Evolutionary conservation across 2,113 vertebrate species (phyloP).

Genomic region (Paramormyrops kingsleyae): DNA sequence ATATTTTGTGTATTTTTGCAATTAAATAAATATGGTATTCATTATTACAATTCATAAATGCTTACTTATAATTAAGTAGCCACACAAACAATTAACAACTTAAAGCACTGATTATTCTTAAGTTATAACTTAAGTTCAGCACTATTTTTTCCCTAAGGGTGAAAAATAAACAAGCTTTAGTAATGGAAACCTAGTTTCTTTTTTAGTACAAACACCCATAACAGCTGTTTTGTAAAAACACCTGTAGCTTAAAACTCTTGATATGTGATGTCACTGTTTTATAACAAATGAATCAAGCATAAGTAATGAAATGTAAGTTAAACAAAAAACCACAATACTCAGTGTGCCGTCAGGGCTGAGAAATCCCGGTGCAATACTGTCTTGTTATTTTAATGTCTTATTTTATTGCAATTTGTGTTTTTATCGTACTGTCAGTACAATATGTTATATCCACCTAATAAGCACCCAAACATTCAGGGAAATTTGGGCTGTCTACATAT

Average conservation of each 20-base stretch:
- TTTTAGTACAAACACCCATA: background rate
- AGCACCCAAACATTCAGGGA: conserved; percentile 7
- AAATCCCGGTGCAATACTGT: background rate
- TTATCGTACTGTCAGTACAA: background rate
- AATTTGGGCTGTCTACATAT: conserved; percentile 7
- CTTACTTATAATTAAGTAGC: background rate
- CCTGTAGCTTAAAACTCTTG: background rate
- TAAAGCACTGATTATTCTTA: background rate
- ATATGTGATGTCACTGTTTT: background rate
- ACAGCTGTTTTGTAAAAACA: background rate
- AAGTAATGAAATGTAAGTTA: background rate
- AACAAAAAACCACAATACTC: background rate
- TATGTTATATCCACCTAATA: background rate
- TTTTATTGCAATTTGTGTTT: conserved; percentile 10
- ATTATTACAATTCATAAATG: background rate
- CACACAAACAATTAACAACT: background rate
- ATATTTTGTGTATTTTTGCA: conserved; percentile 7
- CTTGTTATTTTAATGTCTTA: conserved; percentile 22
- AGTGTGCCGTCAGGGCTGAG: background rate
- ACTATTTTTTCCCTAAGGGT: background rate
- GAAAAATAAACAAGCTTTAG: background rate
- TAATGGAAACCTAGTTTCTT: background rate
- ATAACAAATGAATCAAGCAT: background rate
- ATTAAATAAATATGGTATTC: background rate
- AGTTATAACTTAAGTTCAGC: background rate